Evolutionary conservation across 2,888 invertebrate genomes (phyloP), one percentile per base, ranked within the genome.

Genomic region (Caenorhabditis uteleia): DNA sequence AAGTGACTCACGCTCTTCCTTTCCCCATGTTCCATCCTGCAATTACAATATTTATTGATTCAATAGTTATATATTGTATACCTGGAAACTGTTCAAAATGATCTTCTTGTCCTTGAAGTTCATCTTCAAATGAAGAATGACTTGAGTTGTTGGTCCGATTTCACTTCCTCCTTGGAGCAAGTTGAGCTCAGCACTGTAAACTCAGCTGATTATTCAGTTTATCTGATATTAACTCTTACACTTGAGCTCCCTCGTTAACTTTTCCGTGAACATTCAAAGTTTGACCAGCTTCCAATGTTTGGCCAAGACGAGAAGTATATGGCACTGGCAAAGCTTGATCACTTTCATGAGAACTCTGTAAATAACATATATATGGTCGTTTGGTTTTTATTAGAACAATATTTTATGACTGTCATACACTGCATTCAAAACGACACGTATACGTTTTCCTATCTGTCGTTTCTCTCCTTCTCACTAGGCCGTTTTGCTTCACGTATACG

Each of bases 51-150:
- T n/a, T n/a, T n/a, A n/a, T n/a, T n/a, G n/a, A n/a, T n/a, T n/a
- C n/a, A n/a, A n/a, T n/a, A n/a, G n/a, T n/a, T n/a, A n/a, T n/a
- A n/a, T n/a, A n/a, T n/a, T n/a, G n/a, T n/a, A n/a, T n/a, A n/a
- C n/a, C n/a, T 77, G 56, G 8, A 64, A 69, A 20, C 66, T 70
- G 64, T 79, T 79, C 45, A 79, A 45, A n/a, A 80, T 70, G 25
- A 77, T 47, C 49, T 79, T 80, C 42, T 71, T 71, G 46, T 81
- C 80, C 50, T 78, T 75, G 51, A 80, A 75, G 39, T 79, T 77
- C 23, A 77, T 45, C 40, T 73, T 77, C 47, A 77, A 47, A 61
- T 82, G 81, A 34, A 82, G 68, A 21, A 77, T 71, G 1, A 77
- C 80, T 45, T 66, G 56, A 16, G 66, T 64, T 14, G 56, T 45